These are phyloP conservation scores for Panzeria rudis DNA, from an alignment of 2,888 invertebrate genomes.

Conservation along the genomic window DNA sequence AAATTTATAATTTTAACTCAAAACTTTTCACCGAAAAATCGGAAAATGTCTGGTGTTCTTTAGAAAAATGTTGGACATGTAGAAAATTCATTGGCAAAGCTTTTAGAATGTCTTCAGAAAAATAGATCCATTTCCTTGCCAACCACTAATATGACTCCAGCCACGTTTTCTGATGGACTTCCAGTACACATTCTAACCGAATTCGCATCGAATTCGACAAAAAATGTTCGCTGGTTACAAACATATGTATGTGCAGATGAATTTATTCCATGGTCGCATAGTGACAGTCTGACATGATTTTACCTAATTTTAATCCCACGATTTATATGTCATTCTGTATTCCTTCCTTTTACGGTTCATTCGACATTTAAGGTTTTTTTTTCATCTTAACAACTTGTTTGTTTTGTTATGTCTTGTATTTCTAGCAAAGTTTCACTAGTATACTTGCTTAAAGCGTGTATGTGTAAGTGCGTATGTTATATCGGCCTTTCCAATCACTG, in stretches of 20 bases:
- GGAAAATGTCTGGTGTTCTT: too few species aligned
- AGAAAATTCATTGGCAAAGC: too few species aligned
- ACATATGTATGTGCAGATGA: neutral
- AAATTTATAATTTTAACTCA: too few species aligned
- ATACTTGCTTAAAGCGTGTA: neutral
- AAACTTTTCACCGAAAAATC: too few species aligned
- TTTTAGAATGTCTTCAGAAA: too few species aligned
- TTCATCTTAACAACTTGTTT: conserved; percentile 38
- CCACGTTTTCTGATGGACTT: too few species aligned
- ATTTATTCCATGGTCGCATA: neutral
- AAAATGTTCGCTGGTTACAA: too few species aligned
- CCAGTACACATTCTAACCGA: too few species aligned
- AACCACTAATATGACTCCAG: too few species aligned
- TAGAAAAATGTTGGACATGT: too few species aligned
- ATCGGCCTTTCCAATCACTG: conserved; percentile 72
- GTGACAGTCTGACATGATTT: conserved; percentile 53
- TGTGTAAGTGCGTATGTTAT: conserved; percentile 7
- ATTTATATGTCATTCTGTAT: conserved; percentile 23
- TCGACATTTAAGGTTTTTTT: conserved; percentile 26
- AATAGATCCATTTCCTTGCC: too few species aligned
- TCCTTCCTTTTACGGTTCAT: conserved; percentile 34
- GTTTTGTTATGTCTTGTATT: conserved; percentile 16
- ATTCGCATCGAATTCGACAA: too few species aligned
- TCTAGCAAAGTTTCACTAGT: neutral
- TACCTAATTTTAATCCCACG: conserved; percentile 53